Evolutionary conservation across 2,113 vertebrate species (phyloP), one percentile per base, ranked within the genome.

Genomic region (Rostratula benghalensis): DNA sequence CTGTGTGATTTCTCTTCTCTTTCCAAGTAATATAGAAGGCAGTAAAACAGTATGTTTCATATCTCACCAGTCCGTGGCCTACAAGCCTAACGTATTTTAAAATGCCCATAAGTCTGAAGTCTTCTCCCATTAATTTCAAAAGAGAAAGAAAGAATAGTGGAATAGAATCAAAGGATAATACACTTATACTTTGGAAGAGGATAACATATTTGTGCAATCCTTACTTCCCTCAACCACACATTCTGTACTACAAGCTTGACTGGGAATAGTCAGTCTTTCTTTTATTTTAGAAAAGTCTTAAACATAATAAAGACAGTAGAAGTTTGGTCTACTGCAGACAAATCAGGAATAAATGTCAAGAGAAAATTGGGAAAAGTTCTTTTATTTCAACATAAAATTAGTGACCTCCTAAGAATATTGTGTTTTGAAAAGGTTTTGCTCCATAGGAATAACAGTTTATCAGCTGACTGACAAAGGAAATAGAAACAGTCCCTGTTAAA

Each of bases 1-100:
- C 92, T 80, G 48, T 46, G 79, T 77, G 56, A 90, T 80, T 94
- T 91, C 46, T 96, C 46, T 50, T 74, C 33, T 46, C 75, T 96
- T 83, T 83, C 5, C 83, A 69, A 80, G 63, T 54, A 74, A 43
- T 45, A 41, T 17, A 54, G n/a, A 92, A 84, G 56, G 70, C 93
- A 86, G 16, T 69, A 59, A 30, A 74, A 71, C 65, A 74, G 7
- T 54, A 21, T 61, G 27, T 63, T 77, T 80, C 39, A 21, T 65
- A 39, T 76, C 25, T 87, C 15, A 7, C 11, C 11, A 63, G 7
- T 54, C 54, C 51, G 22, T 74, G 20, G 33, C 19, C 35, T 84
- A 48, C 22, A 82, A 33, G 37, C 33, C 30, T 65, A 90, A 24
- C 0, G 37, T 65, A 50, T 76, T 91, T 95, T 24, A 61, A 82